Evolutionary conservation across 2,797 vertebrate genomes (phyloP), one percentile per base, ranked within the genome.

Genomic region (Agapornis canus): DNA sequence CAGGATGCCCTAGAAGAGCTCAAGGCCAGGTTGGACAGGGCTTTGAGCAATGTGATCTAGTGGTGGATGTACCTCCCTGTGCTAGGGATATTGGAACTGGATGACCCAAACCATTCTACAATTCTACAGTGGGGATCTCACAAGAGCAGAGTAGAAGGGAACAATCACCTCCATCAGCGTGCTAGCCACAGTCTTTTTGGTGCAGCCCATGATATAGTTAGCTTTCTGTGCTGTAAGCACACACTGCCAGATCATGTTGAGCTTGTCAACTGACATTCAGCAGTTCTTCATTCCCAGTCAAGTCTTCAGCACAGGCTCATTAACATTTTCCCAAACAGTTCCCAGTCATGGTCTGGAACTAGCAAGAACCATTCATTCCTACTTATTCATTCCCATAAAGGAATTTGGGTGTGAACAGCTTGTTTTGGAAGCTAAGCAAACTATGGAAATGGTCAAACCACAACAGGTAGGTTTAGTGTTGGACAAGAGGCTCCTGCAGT

Each of bases 21-120:
- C 25, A 73, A 48, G 13, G 9, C 1, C 27, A 60, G 25, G 1
- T 17, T 71, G n/a, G 40, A 27, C 1, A 1, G 9, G 40, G 4
- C 18, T 45, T 29, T 16, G 47, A 37, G n/a, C 4, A 66, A 37
- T 4, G 11, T 57, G 7, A 0, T 22, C 22, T 39, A 9, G 14
- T 15, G 8, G 9, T 16, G 73, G 12, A 1, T 29, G 29, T 32
- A 12, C 4, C n/a, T 66, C 37, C 10, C 3, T 2, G 14, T 15
- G 12, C 20, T 6, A 21, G 19, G 8, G 22, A 5, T 32, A 1
- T 1, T 25, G 39, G 60, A 29, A 63, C 8, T 6, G 14, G 5
- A 8, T 57, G 10, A 65, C 11, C 1, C 11, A 71, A 86, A 13
- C 1, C 6, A 19, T 48, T 63, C 54, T 32, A 32, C n/a, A 23